Evolutionary conservation across 2,113 vertebrate genomes (phyloP).

Genomic region (Nannospalax galili): DNA sequence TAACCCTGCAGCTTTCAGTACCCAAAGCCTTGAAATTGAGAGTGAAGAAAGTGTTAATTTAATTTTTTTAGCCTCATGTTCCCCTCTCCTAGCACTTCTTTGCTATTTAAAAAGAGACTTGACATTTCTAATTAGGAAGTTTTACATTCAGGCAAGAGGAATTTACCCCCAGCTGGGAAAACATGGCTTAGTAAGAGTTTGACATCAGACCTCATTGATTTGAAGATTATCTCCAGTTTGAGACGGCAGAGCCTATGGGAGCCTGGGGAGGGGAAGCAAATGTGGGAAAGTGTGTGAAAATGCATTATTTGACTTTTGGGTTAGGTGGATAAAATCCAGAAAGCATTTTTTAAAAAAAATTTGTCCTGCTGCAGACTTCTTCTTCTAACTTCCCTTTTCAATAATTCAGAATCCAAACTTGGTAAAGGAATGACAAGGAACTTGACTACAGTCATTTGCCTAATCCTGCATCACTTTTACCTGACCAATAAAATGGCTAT

Average conservation of each 20-base stretch:
- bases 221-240: constrained; percentile 94
- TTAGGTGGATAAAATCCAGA: constrained; percentile 83
- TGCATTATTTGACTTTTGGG: constrained; percentile 85
- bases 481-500: constrained; percentile 43
- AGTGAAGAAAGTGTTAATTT: constrained; percentile 82
- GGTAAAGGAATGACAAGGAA: constrained; percentile 55
- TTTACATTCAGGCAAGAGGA: constrained; percentile 91
- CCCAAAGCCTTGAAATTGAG: constrained; percentile 31
- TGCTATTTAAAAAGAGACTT: constrained; percentile 86
- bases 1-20: not conserved
- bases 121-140: constrained; percentile 90
- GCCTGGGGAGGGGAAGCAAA: constrained; percentile 86
- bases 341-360: constrained; percentile 79
- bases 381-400: constrained; percentile 44
- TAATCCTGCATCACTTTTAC: constrained; percentile 58
- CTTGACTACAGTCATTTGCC: constrained; percentile 39
- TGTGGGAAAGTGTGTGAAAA: constrained; percentile 90
- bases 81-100: constrained; percentile 79
- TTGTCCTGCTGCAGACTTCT: not conserved
- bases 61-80: constrained; percentile 58
- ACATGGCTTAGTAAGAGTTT: constrained; percentile 94
- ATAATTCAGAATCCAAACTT: constrained; percentile 70
- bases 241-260: constrained; percentile 89
- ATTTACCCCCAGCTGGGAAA: constrained; percentile 95
- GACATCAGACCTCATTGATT: constrained; percentile 96